Conservation (phyloP, 2,888 invertebrate species). For the Notodonta ziczac region DNA sequence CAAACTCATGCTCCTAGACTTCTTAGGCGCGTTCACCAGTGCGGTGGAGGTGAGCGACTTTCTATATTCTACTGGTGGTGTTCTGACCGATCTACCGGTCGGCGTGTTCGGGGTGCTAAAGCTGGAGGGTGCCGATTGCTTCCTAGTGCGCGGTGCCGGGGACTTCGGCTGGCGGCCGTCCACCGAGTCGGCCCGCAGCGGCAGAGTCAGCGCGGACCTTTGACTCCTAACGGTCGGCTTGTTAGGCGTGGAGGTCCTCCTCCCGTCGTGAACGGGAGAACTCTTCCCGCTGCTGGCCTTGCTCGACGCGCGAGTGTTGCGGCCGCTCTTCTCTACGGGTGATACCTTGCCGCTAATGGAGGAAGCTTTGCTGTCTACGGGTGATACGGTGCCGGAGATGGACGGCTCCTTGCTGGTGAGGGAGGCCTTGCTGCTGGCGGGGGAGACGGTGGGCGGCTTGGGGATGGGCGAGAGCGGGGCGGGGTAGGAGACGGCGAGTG, state of each 20-base stretch:
- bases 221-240: constrained; percentile 38
- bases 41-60: constrained; percentile 61
- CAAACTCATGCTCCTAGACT: constrained; percentile 74
- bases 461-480: constrained; percentile 11
- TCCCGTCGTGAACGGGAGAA: constrained; percentile 44
- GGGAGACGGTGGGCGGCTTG: constrained; percentile 40
- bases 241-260: constrained; percentile 63
- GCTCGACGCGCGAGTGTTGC: constrained; percentile 46
- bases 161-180: constrained; percentile 36
- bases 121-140: constrained; percentile 73
- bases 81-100: constrained; percentile 55
- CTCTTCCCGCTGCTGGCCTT: constrained; percentile 55
- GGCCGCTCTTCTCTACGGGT: constrained; percentile 47
- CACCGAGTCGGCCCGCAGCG: constrained; percentile 53
- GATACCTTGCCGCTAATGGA: constrained; percentile 60
- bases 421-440: constrained; percentile 52
- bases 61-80: constrained; percentile 61
- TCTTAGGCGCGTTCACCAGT: constrained; percentile 61
- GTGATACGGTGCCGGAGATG: constrained; percentile 53
- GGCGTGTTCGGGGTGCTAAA: constrained; percentile 68
- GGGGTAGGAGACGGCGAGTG: constrained; percentile 16
- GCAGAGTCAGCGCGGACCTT: constrained; percentile 61
- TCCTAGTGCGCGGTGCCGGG: constrained; percentile 56
- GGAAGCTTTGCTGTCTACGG: constrained; percentile 63
- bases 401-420: constrained; percentile 46